phyloP scores from a whole-genome alignment of 2,113 vertebrate species.

The Hyaena hyaena region DNA sequence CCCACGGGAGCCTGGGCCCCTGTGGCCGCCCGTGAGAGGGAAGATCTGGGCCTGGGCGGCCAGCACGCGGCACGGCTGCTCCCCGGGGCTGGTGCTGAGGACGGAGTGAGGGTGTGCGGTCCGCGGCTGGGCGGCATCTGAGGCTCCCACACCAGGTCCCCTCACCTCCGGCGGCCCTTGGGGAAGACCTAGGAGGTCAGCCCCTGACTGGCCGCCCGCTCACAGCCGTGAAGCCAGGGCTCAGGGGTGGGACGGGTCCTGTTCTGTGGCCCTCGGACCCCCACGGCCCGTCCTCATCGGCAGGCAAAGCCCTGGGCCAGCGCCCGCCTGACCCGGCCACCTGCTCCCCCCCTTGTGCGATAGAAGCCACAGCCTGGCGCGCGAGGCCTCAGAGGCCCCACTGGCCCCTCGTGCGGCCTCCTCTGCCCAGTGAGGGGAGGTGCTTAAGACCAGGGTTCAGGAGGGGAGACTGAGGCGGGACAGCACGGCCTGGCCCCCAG shows the following conservation, averaged over 20 bases:
- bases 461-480: too few species aligned
- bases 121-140: neutral
- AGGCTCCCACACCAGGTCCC: neutral
- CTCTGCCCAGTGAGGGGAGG: neutral
- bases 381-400: neutral
- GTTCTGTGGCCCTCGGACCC: rapidly evolving
- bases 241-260: neutral
- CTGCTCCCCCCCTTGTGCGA: neutral
- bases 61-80: too few species aligned
- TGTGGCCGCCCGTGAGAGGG: too few species aligned
- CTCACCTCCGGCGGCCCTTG: neutral
- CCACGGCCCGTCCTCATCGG: neutral
- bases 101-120: neutral
- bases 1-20: rapidly evolving
- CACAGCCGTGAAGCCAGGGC: neutral
- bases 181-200: neutral
- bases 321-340: neutral
- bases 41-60: neutral
- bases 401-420: neutral
- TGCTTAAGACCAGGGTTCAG: neutral
- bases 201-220: neutral
- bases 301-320: neutral
- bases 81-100: neutral
- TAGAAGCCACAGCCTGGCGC: neutral
- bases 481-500: neutral